phyloP scores from a whole-genome alignment of 2,888 invertebrate genomes.

The Hololepta plana region DNA sequence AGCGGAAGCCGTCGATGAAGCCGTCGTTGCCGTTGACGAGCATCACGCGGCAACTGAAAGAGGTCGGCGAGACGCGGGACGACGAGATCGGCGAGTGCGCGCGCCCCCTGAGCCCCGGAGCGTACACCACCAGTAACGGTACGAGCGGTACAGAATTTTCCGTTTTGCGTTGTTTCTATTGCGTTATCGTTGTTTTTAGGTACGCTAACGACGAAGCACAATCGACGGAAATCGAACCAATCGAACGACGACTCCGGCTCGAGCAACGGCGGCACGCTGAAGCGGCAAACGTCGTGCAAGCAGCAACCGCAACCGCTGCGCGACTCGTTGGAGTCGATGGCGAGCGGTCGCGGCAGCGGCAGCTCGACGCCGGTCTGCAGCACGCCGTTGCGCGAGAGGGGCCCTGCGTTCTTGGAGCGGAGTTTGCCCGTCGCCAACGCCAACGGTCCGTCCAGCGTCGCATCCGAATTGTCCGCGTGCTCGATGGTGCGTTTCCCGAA shows the following conservation, averaged over 20 bases:
- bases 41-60: slow-evolving; percentile 77
- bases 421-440: too few species aligned
- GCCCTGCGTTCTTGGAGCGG: slow-evolving; percentile 27
- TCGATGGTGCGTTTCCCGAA: slow-evolving; percentile 2
- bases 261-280: slow-evolving; percentile 33
- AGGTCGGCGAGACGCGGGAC: slow-evolving; percentile 59
- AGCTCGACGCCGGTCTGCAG: slow-evolving; percentile 31
- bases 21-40: slow-evolving; percentile 81
- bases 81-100: slow-evolving; percentile 30
- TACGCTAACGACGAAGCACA: slow-evolving; percentile 33
- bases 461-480: slow-evolving; percentile 1
- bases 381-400: slow-evolving; percentile 31
- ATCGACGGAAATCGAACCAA: slow-evolving; percentile 28
- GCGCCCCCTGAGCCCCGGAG: slow-evolving; percentile 16
- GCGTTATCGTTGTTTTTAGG: too few species aligned
- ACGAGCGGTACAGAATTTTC: too few species aligned
- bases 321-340: slow-evolving; percentile 30
- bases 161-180: slow-evolving; percentile 7
- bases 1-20: slow-evolving; percentile 82
- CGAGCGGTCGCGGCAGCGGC: slow-evolving; percentile 30
- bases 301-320: slow-evolving; percentile 18
- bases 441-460: not conserved
- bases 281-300: slow-evolving; percentile 39
- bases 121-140: too few species aligned
- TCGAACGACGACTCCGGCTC: slow-evolving; percentile 24